phyloP scores from a whole-genome alignment of 2,113 vertebrate genomes.

The Anolis sagrei region DNA sequence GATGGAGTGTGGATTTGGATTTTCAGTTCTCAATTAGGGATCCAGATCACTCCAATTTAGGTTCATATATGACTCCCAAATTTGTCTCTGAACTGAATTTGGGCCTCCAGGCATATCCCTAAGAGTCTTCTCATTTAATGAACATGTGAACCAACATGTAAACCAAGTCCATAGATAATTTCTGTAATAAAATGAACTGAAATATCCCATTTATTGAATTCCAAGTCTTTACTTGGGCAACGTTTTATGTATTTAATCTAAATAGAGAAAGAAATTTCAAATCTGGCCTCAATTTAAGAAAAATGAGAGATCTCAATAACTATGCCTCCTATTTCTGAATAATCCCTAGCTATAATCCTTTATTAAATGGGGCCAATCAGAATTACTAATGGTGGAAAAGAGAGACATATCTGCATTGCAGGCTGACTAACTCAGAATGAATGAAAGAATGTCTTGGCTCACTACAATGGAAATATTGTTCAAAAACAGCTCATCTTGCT shows the following conservation, averaged over 20 bases:
- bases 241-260: constrained; percentile 6
- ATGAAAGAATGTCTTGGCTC: constrained; percentile 61
- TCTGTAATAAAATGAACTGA: neutral
- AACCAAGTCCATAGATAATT: neutral
- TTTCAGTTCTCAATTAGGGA: no score
- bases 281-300: neutral
- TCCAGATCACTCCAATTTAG: no score
- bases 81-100: no score
- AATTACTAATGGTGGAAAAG: constrained; percentile 33
- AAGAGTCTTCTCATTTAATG: neutral
- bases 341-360: neutral
- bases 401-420: constrained; percentile 27
- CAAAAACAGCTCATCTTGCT: constrained; percentile 10
- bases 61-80: no score
- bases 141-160: neutral
- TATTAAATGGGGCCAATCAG: neutral
- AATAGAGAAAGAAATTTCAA: neutral
- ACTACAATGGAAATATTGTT: constrained; percentile 56
- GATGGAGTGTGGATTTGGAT: no score
- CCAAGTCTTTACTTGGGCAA: neutral
- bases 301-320: neutral
- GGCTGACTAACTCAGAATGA: constrained; percentile 42
- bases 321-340: neutral
- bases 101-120: no score
- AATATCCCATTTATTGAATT: neutral